Evolutionary conservation across 1,140 invertebrate species (phyloP), one percentile per base, ranked within the genome.

Genomic region (Bombus sylvicola): DNA sequence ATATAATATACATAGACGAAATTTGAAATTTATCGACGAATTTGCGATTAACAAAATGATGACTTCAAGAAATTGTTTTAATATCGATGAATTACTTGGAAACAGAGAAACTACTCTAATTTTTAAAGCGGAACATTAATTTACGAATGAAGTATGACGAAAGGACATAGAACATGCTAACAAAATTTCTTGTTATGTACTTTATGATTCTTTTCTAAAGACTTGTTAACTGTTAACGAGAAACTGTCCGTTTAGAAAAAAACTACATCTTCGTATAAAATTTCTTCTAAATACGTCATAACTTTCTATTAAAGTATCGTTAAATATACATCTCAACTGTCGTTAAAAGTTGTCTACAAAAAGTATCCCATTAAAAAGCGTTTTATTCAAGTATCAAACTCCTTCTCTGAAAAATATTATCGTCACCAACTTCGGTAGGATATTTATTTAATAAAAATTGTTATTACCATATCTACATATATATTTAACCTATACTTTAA

Each of bases 341-440:
- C 37, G 68, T 71, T 71, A 71, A 71, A 71, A 71, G 68, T 39
- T 39, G 37, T 39, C 68, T 39, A 71, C 5, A 39, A 71, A 71
- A 71, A 39, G 12, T 22, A 37, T 8, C 22, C 37, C 68, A 39
- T 71, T 71, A 39, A 39, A 69, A 71, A 28, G 0, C 31, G 37
- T 39, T 71, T 39, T 12, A 71, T 28, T 71, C 68, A 28, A 39
- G 37, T 39, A 71, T 71, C 10, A 39, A 39, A 25, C 37, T 39
- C 37, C 25, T 12, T 39, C 37, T 37, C 25, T 39, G 4, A 39
- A 28, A 71, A 71, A 39, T 13, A 71, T 69, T 68, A 13, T 39
- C 37, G 37, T 71, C 25, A 25, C 1, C 22, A 6, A 71, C 37
- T 28, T 39, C 6, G 12, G 1, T 68, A 22, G 1, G 39, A 71